Evolutionary conservation across 2,888 invertebrate genomes (phyloP), one percentile per base, ranked within the genome.

Genomic region (Watsonalla binaria): DNA sequence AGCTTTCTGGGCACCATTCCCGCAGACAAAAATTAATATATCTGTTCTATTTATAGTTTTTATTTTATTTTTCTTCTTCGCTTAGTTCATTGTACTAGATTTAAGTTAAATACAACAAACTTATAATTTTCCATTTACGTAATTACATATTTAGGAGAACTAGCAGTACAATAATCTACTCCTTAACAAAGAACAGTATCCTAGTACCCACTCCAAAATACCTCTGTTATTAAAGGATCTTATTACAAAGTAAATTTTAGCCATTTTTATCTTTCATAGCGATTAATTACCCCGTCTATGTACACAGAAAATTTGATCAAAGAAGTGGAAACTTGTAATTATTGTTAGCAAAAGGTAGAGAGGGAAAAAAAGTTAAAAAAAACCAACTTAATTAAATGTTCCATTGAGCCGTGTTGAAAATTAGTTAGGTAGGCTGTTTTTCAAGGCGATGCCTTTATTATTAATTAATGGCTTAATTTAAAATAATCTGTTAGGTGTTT

Each of bases 381-480:
- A 68, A 68, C 61, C 60, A 72, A 68, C 65, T 72, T 77, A 76
- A 77, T 76, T 77, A 77, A 76, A 69, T 61, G 69, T 74, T 73
- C 65, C 63, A 76, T 68, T 65, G 70, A 65, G 52, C 62, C 66
- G 66, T 66, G 69, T 60, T 62, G 70, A 54, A 75, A 77, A 75
- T 75, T 70, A 72, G 64, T 73, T 76, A 76, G 74, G 73, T 70
- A 62, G 66, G 24, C 62, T 62, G 57, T 70, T 69, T 69, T 62
- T 65, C 57, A 55, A 65, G 68, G 59, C 66, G 52, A 52, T 56
- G 58, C n/a, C 59, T 63, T 68, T 63, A 65, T 76, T 70, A 70
- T 73, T 76, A 76, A 78, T 78, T 76, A 74, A 74, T 69, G 70
- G 65, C 69, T 71, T 70, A 61, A 75, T 71, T 70, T 70, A 66